Evolutionary conservation across 2,113 vertebrate genomes (phyloP), one percentile per base, ranked within the genome.

Genomic region (Tetrax tetrax): DNA sequence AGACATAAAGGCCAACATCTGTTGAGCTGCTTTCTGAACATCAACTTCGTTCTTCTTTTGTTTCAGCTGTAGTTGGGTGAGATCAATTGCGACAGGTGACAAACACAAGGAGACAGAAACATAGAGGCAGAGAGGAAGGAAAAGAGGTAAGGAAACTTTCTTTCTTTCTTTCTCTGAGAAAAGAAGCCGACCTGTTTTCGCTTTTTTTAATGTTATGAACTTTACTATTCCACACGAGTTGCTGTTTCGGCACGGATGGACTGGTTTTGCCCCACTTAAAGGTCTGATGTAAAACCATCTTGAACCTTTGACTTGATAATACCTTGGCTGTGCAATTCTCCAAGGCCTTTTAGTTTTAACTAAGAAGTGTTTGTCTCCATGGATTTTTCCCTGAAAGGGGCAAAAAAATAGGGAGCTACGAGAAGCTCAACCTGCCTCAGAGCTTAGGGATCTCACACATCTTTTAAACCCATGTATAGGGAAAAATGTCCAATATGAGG

Each of bases 141-240:
- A 43, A 78, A 85, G 83, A 87, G 96, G 90, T 97, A 97, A 97
- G 93, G 45, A 74, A 87, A 75, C 85, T 84, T 60, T 81, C 57
- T 78, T 33, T 57, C 74, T 83, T 66, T 86, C 38, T 90, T 72
- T 41, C n/a, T 84, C 29, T 82, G 27, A 77, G 61, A 84, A 76
- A 83, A 81, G 47, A 92, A 60, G 16, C 38, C 64, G 47, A 68
- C 33, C 29, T 71, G 24, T 22, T 94, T 92, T 77, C 0, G 2
- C 2, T 43, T 87, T 72, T 90, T 89, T 69, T 79, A 50, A 86
- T 80, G 79, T 74, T 79, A 35, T 0, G 0, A 85, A 91, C 72
- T 80, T 83, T 61, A 64, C 38, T 31, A 20, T 83, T 71, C 54
- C 29, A 5, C 71, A 43, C 2, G 1, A 78, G 65, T 72, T 83